phyloP scores from a whole-genome alignment of 2,888 invertebrate species.

The Eudasyphora cyanicolor region DNA sequence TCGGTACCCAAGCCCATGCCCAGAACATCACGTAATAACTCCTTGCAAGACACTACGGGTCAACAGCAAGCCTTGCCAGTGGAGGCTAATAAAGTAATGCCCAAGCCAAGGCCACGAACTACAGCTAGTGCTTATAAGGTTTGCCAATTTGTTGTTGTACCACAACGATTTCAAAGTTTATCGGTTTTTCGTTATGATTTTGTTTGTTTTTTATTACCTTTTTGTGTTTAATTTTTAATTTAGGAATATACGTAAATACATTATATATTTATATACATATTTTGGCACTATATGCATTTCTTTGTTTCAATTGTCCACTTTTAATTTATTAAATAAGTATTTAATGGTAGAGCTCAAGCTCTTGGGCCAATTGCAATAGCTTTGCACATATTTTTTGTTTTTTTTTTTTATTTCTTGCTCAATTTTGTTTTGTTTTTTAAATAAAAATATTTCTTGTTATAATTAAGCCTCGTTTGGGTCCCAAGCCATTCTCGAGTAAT shows the following conservation, averaged over 20 bases:
- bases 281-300: constrained; percentile 1
- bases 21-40: constrained; percentile 86
- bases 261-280: not conserved
- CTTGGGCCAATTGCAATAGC: too few relatives aligned
- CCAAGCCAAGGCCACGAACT: constrained; percentile 86
- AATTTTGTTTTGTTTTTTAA: not conserved
- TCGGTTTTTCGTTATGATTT: constrained; percentile 34
- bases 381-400: constrained; percentile 23
- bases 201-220: constrained; percentile 37
- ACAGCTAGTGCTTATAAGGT: constrained; percentile 91
- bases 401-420: not conserved
- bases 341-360: not conserved
- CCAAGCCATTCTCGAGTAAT: constrained; percentile 91
- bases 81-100: constrained; percentile 68
- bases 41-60: constrained; percentile 84
- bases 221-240: not conserved
- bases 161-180: too few relatives aligned
- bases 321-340: constrained; percentile 12
- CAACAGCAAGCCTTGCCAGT: constrained; percentile 76
- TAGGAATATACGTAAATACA: too few relatives aligned
- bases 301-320: constrained; percentile 19
- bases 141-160: constrained; percentile 66
- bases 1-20: constrained; percentile 91
- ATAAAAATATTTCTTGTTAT: constrained; percentile 45
- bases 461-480: constrained; percentile 91